Evolutionary conservation across 2,888 invertebrate genomes (phyloP).

Genomic region (Hofmannophila pseudospretella): DNA sequence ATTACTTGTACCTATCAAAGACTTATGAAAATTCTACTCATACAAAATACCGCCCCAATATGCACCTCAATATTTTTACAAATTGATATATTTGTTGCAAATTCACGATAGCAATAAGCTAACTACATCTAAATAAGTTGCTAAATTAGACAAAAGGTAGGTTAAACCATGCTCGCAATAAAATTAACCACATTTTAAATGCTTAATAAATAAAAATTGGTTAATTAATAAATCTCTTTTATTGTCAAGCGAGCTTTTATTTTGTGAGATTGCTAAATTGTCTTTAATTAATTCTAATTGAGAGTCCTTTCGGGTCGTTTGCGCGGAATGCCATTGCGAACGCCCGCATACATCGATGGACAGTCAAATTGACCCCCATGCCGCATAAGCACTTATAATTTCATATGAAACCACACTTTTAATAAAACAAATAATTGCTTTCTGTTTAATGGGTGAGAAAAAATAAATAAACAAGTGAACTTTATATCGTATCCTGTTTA

Average conservation of each 20-base stretch:
- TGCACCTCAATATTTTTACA: too few relatives aligned
- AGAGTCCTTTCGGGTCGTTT: conserved; percentile 59
- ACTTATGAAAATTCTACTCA: too few relatives aligned
- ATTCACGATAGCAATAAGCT: too few relatives aligned
- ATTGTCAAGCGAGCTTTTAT: conserved; percentile 64
- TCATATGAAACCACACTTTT: conserved; percentile 43
- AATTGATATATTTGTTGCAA: too few relatives aligned
- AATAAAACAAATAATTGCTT: conserved; percentile 31
- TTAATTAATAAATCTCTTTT: conserved; percentile 65
- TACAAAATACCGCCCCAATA: too few relatives aligned
- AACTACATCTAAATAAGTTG: too few relatives aligned
- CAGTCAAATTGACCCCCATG: conserved; percentile 54
- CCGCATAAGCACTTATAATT: conserved; percentile 28
- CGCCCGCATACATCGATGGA: conserved; percentile 58
- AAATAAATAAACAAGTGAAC: conserved; percentile 30
- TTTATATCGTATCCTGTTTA: conserved; percentile 38
- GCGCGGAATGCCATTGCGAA: conserved; percentile 62
- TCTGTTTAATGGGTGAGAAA: conserved; percentile 33
- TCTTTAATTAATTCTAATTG: conserved; percentile 76
- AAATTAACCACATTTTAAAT: too few relatives aligned
- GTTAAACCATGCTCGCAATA: too few relatives aligned
- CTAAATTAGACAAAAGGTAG: too few relatives aligned
- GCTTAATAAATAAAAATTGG: too few relatives aligned
- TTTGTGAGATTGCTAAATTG: conserved; percentile 72
- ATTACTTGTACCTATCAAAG: too few relatives aligned